Conservation (phyloP, 2,888 invertebrate genomes). For the Erpobdella octoculata region DNA sequence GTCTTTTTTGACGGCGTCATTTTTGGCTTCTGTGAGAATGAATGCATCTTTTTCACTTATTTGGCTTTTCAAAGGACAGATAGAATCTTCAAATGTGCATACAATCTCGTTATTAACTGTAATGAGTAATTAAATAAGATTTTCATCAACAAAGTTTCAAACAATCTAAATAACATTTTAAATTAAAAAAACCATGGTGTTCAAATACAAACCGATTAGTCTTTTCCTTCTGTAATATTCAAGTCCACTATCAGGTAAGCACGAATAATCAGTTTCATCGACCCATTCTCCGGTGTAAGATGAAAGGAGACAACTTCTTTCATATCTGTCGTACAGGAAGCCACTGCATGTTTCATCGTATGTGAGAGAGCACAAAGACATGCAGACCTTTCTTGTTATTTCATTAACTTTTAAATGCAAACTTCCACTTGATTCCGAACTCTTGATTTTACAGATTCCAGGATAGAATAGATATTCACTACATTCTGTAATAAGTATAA, state of each 20-base stretch:
- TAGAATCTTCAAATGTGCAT: slow-evolving; percentile 13
- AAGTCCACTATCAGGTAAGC: neutral
- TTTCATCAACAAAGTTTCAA: too few relatives aligned
- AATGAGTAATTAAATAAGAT: too few relatives aligned
- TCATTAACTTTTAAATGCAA: neutral
- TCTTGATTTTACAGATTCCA: neutral
- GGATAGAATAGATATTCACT: slow-evolving; percentile 14
- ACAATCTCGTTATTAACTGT: neutral
- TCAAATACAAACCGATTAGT: slow-evolving; percentile 12
- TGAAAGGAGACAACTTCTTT: slow-evolving; percentile 19
- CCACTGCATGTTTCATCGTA: slow-evolving; percentile 29
- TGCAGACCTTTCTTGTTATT: slow-evolving; percentile 21
- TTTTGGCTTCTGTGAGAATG: neutral
- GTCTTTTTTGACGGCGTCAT: slow-evolving; percentile 13
- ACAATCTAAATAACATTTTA: too few relatives aligned
- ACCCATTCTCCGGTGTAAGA: slow-evolving; percentile 31
- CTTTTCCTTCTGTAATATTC: slow-evolving; percentile 27
- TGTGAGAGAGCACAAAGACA: slow-evolving; percentile 14
- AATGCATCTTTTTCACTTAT: neutral
- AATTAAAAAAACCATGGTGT: too few relatives aligned
- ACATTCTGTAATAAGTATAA: slow-evolving; percentile 9
- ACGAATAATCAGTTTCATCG: neutral
- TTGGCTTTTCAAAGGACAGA: neutral
- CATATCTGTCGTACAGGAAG: slow-evolving; percentile 6
- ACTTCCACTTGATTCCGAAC: neutral